Evolutionary conservation across 2,113 vertebrate genomes (phyloP).

Genomic region (Melanostigma gelatinosum): DNA sequence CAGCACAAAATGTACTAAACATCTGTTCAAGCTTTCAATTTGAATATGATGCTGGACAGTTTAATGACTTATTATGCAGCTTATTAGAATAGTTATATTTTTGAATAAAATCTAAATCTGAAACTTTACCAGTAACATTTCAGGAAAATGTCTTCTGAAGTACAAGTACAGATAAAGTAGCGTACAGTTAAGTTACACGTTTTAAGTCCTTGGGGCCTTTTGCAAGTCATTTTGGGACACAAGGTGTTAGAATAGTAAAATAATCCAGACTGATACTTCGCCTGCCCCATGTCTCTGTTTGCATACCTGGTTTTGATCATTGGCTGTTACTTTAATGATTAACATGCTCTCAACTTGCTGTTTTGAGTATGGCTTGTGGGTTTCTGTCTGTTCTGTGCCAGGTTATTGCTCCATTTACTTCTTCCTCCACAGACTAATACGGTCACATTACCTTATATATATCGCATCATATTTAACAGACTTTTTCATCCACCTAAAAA

Average conservation of each 20-base stretch:
- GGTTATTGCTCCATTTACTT: neutral
- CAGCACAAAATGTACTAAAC: no score
- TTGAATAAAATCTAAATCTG: no score
- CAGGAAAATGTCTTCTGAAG: no score
- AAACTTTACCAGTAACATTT: no score
- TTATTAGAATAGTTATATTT: no score
- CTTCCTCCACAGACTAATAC: neutral
- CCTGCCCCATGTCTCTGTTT: neutral
- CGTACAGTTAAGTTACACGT: no score
- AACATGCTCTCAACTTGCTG: neutral
- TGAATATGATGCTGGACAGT: no score
- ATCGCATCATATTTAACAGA: neutral
- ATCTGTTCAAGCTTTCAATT: no score
- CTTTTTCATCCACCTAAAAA: neutral
- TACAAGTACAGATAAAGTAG: no score
- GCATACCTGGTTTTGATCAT: neutral
- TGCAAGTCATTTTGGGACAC: no score
- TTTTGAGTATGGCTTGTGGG: neutral
- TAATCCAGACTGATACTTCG: neutral
- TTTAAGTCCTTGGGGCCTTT: no score
- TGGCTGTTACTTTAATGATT: neutral
- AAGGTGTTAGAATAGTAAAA: neutral
- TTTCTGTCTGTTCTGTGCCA: neutral
- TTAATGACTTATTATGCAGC: no score
- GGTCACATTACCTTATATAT: neutral